Conservation (phyloP, 2,113 vertebrate genomes). For the Ciconia stormi region DNA sequence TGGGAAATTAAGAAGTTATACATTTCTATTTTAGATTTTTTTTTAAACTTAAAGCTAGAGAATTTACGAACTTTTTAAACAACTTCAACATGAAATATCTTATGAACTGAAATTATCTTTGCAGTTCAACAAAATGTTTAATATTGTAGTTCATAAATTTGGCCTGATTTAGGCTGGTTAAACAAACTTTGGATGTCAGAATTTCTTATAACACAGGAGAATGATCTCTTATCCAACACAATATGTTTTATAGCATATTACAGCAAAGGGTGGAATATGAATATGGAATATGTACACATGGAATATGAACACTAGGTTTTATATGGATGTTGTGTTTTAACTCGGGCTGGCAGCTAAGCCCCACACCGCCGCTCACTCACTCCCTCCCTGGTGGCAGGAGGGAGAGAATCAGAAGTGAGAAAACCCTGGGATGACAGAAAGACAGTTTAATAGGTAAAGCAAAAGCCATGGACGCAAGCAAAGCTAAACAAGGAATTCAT, state of each 20-base stretch:
- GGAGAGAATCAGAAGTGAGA: background rate
- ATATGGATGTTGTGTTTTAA: background rate
- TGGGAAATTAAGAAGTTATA: background rate
- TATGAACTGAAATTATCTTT: background rate
- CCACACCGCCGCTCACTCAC: fast-evolving
- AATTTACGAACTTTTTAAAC: background rate
- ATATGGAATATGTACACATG: background rate
- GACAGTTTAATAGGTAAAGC: background rate
- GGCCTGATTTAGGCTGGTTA: background rate
- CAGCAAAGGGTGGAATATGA: background rate
- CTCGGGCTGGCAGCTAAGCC: background rate
- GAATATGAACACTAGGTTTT: background rate
- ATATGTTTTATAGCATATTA: background rate
- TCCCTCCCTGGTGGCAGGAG: fast-evolving
- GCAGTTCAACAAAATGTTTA: background rate
- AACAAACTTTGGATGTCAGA: background rate
- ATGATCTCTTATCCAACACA: background rate
- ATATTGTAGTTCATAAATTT: background rate
- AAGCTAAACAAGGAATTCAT: background rate
- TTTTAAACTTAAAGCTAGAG: background rate
- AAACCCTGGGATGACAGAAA: background rate
- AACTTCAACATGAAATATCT: background rate
- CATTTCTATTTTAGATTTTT: background rate
- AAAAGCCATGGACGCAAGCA: fast-evolving
- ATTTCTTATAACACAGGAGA: background rate